Evolutionary conservation across 2,113 vertebrate genomes (phyloP).

Genomic region (Pyrgilauda ruficollis): DNA sequence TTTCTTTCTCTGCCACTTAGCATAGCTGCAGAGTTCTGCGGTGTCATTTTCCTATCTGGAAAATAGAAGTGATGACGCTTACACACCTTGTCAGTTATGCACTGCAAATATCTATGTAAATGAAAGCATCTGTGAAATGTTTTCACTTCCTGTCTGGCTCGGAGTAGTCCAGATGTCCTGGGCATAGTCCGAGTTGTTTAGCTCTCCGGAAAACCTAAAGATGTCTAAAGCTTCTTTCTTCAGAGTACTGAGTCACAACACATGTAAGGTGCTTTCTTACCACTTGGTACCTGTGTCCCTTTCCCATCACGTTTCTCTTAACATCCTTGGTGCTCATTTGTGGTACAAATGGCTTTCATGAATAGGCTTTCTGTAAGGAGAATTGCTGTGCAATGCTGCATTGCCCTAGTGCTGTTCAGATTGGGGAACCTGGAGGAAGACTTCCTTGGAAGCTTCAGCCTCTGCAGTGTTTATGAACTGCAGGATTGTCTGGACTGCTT

Average conservation of each 20-base stretch:
- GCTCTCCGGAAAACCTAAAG: not conserved
- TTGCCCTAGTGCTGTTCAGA: not conserved
- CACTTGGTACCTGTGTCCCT: not conserved
- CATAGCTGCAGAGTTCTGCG: not conserved
- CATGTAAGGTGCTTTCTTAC: not conserved
- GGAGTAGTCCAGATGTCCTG: not conserved
- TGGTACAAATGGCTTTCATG: not conserved
- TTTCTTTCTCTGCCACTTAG: not conserved
- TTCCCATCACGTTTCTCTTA: not conserved
- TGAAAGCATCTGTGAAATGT: constrained; percentile 21
- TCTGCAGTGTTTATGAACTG: not conserved
- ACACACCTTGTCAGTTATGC: constrained; percentile 46
- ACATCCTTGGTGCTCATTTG: not conserved
- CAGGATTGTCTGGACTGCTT: not conserved
- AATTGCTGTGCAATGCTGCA: not conserved
- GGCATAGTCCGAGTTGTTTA: not conserved
- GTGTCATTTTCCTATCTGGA: not conserved
- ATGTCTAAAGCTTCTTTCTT: not conserved
- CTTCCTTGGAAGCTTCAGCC: constrained; percentile 9
- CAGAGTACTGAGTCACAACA: not conserved
- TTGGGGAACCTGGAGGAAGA: not conserved
- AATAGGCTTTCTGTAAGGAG: not conserved
- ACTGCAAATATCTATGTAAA: constrained; percentile 25
- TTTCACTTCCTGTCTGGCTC: not conserved
- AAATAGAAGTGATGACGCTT: not conserved